A percentile compares a stretch with the other conserved stretches of the same genome.
phyloP scores from a whole-genome alignment of 2,113 vertebrate genomes.

The Phaethornis superciliosus region DNA sequence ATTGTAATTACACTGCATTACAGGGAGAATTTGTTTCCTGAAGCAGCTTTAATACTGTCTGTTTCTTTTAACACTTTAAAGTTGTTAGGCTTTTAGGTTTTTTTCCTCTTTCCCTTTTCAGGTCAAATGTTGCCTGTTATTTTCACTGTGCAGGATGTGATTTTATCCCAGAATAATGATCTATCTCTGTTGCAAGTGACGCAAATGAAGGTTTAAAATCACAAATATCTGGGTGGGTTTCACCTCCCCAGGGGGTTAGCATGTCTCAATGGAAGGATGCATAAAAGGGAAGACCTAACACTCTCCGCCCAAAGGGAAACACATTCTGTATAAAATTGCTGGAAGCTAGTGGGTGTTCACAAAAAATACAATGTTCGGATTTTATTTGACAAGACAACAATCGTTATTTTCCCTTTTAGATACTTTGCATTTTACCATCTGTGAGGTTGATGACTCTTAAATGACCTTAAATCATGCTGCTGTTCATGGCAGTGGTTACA shows the following conservation, averaged over 20 bases:
- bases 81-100: background rate
- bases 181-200: slow-evolving; percentile 83
- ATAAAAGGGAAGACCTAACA: slow-evolving; percentile 71
- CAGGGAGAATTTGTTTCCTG: slow-evolving; percentile 77
- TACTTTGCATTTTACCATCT: slow-evolving; percentile 72
- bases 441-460: slow-evolving; percentile 73
- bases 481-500: slow-evolving; percentile 59
- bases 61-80: slow-evolving; percentile 68
- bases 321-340: slow-evolving; percentile 77
- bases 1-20: slow-evolving; percentile 72
- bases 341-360: slow-evolving; percentile 79
- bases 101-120: slow-evolving; percentile 41
- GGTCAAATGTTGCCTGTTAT: slow-evolving; percentile 81
- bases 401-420: slow-evolving; percentile 74
- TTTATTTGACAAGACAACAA: slow-evolving; percentile 80
- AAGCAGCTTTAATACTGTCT: slow-evolving; percentile 57
- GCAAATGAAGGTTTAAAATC: slow-evolving; percentile 84
- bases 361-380: slow-evolving; percentile 74
- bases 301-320: slow-evolving; percentile 82
- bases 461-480: slow-evolving; percentile 75
- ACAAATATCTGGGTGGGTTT: slow-evolving; percentile 84
- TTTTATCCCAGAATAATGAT: slow-evolving; percentile 79
- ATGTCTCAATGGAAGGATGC: slow-evolving; percentile 82
- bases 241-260: slow-evolving; percentile 68
- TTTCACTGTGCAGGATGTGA: slow-evolving; percentile 89